phyloP scores from a whole-genome alignment of 2,888 invertebrate species.

The Volucella zonaria region DNA sequence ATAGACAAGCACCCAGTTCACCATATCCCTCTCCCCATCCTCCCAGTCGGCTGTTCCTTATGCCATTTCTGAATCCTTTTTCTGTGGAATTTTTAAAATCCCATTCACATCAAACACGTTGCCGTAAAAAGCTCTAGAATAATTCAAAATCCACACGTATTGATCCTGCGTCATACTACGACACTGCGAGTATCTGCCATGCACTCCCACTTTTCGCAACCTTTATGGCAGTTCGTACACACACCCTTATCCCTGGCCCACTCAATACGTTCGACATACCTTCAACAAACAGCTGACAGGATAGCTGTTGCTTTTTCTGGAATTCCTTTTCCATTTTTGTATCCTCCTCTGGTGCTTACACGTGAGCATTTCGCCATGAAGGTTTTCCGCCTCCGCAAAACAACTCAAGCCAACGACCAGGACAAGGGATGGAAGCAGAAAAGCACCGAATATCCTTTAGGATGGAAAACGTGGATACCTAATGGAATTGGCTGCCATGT shows the following conservation, averaged over 20 bases:
- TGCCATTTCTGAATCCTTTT: background rate
- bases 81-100: background rate
- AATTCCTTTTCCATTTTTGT: constrained; percentile 36
- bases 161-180: background rate
- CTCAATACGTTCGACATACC: too few relatives aligned
- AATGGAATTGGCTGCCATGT: constrained; percentile 1
- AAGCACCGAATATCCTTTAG: constrained; percentile 41
- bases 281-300: constrained; percentile 61
- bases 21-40: too few relatives aligned
- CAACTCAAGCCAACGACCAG: background rate
- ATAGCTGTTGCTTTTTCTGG: constrained; percentile 60
- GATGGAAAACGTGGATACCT: constrained; percentile 44
- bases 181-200: background rate
- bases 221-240: too few relatives aligned
- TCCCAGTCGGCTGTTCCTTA: background rate
- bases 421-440: background rate
- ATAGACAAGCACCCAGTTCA: background rate
- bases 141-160: constrained; percentile 16
- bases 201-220: constrained; percentile 5
- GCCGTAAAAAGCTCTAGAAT: background rate
- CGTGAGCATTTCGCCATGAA: constrained; percentile 39
- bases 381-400: constrained; percentile 46
- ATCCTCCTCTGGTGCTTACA: constrained; percentile 44
- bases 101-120: background rate
- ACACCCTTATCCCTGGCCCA: too few relatives aligned